Percentiles rank a stretch among this genome's conserved stretches.
phyloP scores from a whole-genome alignment of 2,797 vertebrate genomes.

The Ataeniobius toweri region DNA sequence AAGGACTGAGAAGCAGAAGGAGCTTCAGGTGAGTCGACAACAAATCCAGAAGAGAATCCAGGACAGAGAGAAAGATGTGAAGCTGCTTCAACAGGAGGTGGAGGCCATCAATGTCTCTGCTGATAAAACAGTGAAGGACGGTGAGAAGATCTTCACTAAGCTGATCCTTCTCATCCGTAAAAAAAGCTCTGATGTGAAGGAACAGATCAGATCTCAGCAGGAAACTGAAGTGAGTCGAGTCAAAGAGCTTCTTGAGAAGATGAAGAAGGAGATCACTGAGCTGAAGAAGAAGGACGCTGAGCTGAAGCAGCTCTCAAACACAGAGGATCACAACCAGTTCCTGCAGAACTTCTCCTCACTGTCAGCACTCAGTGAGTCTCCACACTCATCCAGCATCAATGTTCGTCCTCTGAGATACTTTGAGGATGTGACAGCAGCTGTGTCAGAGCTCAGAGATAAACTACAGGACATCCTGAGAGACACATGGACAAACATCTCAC shows the following conservation, averaged over 20 bases:
- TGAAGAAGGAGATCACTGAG: too few species aligned
- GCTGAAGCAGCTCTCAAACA: conserved; percentile 2
- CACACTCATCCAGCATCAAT: not conserved
- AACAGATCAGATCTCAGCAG: too few species aligned
- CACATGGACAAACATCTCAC: too few species aligned
- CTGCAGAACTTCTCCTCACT: too few species aligned
- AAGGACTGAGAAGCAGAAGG: not conserved
- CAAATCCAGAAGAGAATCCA: conserved; percentile 2
- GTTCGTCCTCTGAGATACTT: not conserved
- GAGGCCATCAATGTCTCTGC: not conserved
- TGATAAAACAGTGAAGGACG: conserved; percentile 1
- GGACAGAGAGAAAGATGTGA: not conserved
- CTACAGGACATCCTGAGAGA: too few species aligned
- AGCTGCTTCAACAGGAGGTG: not conserved
- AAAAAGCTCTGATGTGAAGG: too few species aligned
- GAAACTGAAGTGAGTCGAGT: too few species aligned
- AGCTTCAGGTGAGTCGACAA: not conserved
- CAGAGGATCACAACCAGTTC: not conserved
- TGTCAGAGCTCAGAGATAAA: too few species aligned
- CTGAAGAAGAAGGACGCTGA: too few species aligned
- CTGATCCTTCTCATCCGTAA: not conserved
- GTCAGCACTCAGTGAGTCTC: not conserved
- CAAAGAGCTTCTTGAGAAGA: too few species aligned
- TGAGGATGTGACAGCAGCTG: not conserved
- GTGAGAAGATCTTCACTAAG: conserved; percentile 2